Evolutionary conservation across 2,797 vertebrate genomes (phyloP), one percentile per base, ranked within the genome.

Genomic region (Stomatorhinus walkeri): DNA sequence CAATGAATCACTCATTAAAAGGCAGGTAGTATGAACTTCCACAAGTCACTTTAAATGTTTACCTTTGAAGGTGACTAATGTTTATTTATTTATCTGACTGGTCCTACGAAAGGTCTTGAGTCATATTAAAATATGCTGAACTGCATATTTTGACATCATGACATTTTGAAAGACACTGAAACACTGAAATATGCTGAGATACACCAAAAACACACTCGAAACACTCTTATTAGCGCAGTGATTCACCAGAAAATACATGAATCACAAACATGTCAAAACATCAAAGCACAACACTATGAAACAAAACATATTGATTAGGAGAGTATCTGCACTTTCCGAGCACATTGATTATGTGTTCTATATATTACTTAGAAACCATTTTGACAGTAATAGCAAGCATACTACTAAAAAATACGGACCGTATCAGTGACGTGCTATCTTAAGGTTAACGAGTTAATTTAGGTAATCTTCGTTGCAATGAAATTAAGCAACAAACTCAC

Each of bases 1-100:
- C 12, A 72, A 36, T 36, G 28, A 72, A 72, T 36, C 14, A 40
- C 68, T 76, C 68, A 76, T 76, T 76, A 76, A 76, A 76, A 76
- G 32, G 68, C 68, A 40, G 68, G 32, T 76, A 76, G 32, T 76
- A 6, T 76, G 68, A 76, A 76, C 68, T 36, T 76, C 68, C 68
- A 0, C 68, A 16, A 32, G 40, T 36, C 68, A 76, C 5, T 76
- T 36, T 7, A 76, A 76, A 76, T 76, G 68, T 76, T 76, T 76
- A 76, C 68, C 32, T 40, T 40, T 16, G 32, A 76, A 76, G 12
- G 32, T 76, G 28, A 76, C 68, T 76, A 76, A 16, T 76, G 12
- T 76, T 76, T 76, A 40, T 76, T 76, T 76, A 76, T 76, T 76
- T 76, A 76, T 76, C 32, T 76, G 68, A 76, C 14, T 40, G 68